Evolutionary conservation across 2,797 vertebrate genomes (phyloP), one percentile per base, ranked within the genome.

Genomic region (Sebastes steindachneri): DNA sequence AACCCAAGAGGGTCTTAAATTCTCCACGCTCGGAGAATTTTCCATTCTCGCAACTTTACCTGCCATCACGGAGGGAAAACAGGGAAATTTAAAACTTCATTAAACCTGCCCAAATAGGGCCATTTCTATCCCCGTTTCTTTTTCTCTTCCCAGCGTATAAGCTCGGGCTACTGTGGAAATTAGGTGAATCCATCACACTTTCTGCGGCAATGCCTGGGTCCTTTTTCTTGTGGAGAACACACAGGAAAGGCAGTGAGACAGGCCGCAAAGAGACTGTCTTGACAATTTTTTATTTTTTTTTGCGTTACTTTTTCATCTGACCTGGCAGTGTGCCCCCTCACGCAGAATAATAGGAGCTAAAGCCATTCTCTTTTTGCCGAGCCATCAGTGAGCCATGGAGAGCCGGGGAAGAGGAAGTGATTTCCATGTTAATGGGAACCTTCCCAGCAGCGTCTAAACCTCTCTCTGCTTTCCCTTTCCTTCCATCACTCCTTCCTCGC

Each of bases 351-450:
- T 94, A 86, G 87, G 79, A 93, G 92, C 93, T 94, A 93, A 92
- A 94, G 89, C 92, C 91, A 87, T 94, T 95, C 91, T 92, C 92
- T 88, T 89, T 93, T 90, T 90, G 87, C 93, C 88, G 70, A 91
- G 87, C 92, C 92, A 91, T 95, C 93, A 93, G 88, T 85, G 90
- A 90, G 93, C 90, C 89, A 85, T 76, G 77, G 92, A 79, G 90
- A 88, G 85, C 57, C 66, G 31, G 77, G 82, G 82, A 77, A 37
- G 77, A 87, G 86, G 84, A 93, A 95, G 91, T 89, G 91, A 96
- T 95, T 96, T 96, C 94, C 94, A 96, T 95, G 94, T 94, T 95
- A 96, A 96, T 96, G 89, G 93, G 90, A 94, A 88, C 82, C 88
- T 91, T 92, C 90, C 86, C 89, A 70, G 86, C 88, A 91, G 91